Conservation (phyloP, 2,888 invertebrate species). For the Gortyna flavago region DNA sequence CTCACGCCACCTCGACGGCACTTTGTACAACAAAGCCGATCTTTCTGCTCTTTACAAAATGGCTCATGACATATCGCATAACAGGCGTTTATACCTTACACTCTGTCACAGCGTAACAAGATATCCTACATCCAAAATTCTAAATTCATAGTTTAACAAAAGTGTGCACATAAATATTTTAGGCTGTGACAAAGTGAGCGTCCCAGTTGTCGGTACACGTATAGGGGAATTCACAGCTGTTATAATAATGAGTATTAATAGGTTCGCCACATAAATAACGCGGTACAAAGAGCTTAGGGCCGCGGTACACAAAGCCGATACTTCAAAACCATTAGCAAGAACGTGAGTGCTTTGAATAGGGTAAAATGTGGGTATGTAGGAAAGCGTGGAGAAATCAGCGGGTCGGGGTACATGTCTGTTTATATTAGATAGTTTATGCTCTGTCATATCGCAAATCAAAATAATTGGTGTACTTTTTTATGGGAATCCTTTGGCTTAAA, state of each 20-base stretch:
- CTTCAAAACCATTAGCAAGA: slow-evolving; percentile 82
- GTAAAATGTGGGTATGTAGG: slow-evolving; percentile 47
- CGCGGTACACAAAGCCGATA: slow-evolving; percentile 78
- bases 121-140: background rate
- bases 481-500: background rate
- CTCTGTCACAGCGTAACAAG: slow-evolving; percentile 59
- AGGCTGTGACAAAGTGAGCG: slow-evolving; percentile 63
- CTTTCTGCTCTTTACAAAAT: slow-evolving; percentile 73
- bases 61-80: slow-evolving; percentile 68
- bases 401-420: slow-evolving; percentile 25
- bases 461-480: slow-evolving; percentile 28
- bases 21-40: slow-evolving; percentile 75
- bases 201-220: slow-evolving; percentile 56
- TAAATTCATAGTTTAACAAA: slow-evolving; percentile 41
- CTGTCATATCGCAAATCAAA: slow-evolving; percentile 41
- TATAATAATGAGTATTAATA: slow-evolving; percentile 80
- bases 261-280: slow-evolving; percentile 79
- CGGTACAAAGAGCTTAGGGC: slow-evolving; percentile 72
- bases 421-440: slow-evolving; percentile 38
- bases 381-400: slow-evolving; percentile 33
- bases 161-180: slow-evolving; percentile 27
- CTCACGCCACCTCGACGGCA: slow-evolving; percentile 75
- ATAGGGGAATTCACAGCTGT: slow-evolving; percentile 72
- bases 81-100: slow-evolving; percentile 64
- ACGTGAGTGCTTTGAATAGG: slow-evolving; percentile 58